These are phyloP conservation scores for Hypotaenidia okinawae DNA, from an alignment of 2,797 vertebrate genomes.

Conservation along the genomic window DNA sequence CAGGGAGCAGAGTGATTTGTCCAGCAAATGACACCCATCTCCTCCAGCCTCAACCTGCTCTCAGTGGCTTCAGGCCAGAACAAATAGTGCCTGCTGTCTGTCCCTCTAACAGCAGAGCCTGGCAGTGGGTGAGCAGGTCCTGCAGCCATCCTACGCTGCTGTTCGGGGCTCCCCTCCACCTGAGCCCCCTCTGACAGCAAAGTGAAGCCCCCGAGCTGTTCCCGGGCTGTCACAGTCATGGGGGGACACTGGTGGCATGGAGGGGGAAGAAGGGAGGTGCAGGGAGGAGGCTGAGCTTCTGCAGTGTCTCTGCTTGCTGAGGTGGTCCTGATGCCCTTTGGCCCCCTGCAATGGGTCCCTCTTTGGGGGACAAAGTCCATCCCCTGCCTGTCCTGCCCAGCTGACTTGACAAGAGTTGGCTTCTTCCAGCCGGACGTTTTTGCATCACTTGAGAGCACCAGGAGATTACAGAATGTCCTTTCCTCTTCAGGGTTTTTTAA, in stretches of 20 bases:
- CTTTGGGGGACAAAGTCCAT: rapidly evolving
- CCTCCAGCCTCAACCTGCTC: neutral
- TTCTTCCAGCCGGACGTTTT: neutral
- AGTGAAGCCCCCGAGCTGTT: neutral
- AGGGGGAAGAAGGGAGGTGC: too few species aligned
- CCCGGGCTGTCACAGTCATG: neutral
- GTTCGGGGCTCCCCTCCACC: rapidly evolving
- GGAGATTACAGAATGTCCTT: constrained; percentile 36
- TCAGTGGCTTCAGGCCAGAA: neutral
- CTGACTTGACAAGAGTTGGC: neutral
- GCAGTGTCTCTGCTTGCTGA: neutral
- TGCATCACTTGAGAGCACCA: neutral
- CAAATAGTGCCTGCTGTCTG: neutral
- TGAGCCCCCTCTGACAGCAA: neutral
- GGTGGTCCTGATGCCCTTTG: rapidly evolving
- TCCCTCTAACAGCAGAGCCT: neutral
- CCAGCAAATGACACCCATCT: neutral
- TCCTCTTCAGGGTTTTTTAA: constrained; percentile 63
- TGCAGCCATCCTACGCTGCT: rapidly evolving
- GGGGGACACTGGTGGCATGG: neutral
- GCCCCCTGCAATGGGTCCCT: neutral
- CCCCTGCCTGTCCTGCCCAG: neutral
- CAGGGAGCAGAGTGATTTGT: neutral
- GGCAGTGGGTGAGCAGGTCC: neutral
- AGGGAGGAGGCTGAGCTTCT: neutral